Base-by-base conservation (phyloP, 2,888 invertebrate species). In the Sinopyrophorus schimmeli region DNA sequence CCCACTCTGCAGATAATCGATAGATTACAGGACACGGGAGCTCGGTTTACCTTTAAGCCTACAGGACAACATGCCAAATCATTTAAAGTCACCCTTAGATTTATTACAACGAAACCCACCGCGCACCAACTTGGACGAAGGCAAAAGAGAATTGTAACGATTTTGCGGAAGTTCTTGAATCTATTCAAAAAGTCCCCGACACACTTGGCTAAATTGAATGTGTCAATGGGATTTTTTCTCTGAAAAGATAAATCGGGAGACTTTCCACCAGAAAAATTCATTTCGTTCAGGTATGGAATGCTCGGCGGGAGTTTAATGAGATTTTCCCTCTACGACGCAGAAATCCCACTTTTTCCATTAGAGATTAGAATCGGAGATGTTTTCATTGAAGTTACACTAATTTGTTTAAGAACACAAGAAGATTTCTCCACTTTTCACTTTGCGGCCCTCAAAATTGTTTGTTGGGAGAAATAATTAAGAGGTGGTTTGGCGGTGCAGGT, bases 141-240 rank as follows among this genome's bases (percentile, higher is more conserved):
- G 21, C 3, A 21, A 11, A 1, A 35, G 21, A 24, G 37, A 28
- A 20, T 23, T 24, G n/a, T 30, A 28, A 40, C 35, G 30, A 46
- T 50, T 40, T 31, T 46, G 20, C 12, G 20, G 18, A 15, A 30
- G 44, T 20, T n/a, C 14, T 9, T 38, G 26, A 41, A 35, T 17
- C 39, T 30, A 35, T 46, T 50, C 40, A 28, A 41, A 11, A 32
- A 20, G 14, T 46, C 31, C 50, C 5, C 26, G 32, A 26, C 44
- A 64, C 64, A 66, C 65, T 66, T 61, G 64, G 57, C 61, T 57
- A 65, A 66, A 68, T 67, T 64, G 66, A 66, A 67, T 64, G 65
- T 64, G 68, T 66, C 66, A 67, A 67, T 66, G 62, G 66, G 63
- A 63, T 64, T 64, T 64, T 61, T 61, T 60, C 56, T 47, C 31